phyloP scores from a whole-genome alignment of 2,797 vertebrate genomes.

The Chrysocyon brachyurus region DNA sequence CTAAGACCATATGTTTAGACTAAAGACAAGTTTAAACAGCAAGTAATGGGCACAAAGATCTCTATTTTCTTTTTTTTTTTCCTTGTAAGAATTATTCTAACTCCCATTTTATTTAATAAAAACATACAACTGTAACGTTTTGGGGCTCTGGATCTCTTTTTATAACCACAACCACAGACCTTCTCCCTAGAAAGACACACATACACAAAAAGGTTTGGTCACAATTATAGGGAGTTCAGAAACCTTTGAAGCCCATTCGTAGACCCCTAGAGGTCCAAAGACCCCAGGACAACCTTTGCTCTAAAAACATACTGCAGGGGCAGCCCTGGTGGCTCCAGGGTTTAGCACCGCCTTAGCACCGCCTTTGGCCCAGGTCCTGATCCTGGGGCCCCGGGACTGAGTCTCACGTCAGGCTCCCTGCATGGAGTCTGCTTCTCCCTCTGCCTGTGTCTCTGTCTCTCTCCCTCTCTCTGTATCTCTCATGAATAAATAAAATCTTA shows the following conservation, averaged over 20 bases:
- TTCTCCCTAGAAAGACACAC: conserved; percentile 39
- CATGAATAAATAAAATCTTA: not conserved
- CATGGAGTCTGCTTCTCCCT: too few relatives aligned
- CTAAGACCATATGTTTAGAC: not conserved
- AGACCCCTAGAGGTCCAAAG: not conserved
- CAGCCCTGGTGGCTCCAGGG: not conserved
- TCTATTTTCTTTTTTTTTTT: not conserved
- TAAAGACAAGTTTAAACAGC: conserved; percentile 21
- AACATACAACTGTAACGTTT: not conserved
- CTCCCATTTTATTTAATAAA: conserved; percentile 52
- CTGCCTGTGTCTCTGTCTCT: too few relatives aligned
- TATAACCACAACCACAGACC: conserved; percentile 27
- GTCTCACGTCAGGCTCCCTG: not conserved
- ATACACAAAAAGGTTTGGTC: not conserved
- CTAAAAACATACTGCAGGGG: not conserved
- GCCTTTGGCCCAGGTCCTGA: too few relatives aligned
- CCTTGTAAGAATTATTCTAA: not conserved
- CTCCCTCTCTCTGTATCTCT: too few relatives aligned
- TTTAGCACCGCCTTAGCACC: not conserved
- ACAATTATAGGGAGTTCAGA: not conserved
- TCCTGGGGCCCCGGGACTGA: not conserved
- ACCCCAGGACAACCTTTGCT: not conserved
- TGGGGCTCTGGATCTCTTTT: not conserved
- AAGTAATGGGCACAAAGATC: not conserved
- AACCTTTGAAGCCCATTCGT: not conserved